Percentiles rank a stretch among this genome's conserved stretches.
These are phyloP conservation scores for Heliothis subflexa DNA, from an alignment of 1,140 invertebrate genomes.

Conservation along the genomic window DNA sequence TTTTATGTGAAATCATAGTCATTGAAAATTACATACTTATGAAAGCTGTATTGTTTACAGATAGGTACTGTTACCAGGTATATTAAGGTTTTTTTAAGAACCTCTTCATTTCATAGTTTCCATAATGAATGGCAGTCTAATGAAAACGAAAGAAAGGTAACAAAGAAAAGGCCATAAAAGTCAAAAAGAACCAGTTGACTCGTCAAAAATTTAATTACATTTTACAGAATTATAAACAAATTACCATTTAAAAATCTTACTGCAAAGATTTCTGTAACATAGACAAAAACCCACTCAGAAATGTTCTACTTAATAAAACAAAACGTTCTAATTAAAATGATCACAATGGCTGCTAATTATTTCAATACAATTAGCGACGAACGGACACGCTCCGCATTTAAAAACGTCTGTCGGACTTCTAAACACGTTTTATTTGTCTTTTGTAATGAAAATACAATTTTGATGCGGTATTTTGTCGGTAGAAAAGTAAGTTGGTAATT, in stretches of 20 bases:
- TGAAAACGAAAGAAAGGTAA: no score
- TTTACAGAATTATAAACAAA: not conserved
- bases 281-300: not conserved
- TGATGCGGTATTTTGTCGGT: no score
- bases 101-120: no score
- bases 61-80: no score
- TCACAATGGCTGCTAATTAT: constrained; percentile 33
- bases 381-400: constrained; percentile 16
- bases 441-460: constrained; percentile 17
- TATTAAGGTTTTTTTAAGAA: no score
- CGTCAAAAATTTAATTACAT: not conserved
- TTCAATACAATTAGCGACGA: constrained; percentile 31
- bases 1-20: no score
- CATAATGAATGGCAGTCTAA: no score
- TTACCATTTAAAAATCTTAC: not conserved
- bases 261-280: not conserved
- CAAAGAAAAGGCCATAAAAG: no score
- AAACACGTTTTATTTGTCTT: constrained; percentile 26
- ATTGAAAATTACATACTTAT: no score
- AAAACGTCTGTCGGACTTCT: constrained; percentile 24
- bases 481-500: not conserved
- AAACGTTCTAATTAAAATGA: constrained; percentile 23
- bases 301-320: constrained; percentile 3
- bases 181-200: no score
- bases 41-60: no score